Percentiles rank a stretch among this genome's conserved stretches.
Evolutionary conservation across 2,888 invertebrate species (phyloP).

Genomic region (Platycheirus rosarum): DNA sequence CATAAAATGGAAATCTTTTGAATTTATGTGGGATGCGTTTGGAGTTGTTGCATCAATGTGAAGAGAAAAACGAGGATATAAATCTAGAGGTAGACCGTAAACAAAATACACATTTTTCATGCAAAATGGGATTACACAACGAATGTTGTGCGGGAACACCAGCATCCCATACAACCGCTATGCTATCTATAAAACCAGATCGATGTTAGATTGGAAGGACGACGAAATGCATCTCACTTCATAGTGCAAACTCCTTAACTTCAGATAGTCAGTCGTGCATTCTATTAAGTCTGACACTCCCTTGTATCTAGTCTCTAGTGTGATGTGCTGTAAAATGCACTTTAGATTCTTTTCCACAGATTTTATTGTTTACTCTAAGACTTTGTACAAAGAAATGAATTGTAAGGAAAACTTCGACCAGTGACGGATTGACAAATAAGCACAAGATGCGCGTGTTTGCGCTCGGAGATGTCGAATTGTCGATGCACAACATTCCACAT

Average conservation of each 20-base stretch:
- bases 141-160: background rate
- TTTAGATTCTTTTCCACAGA: constrained; percentile 2
- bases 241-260: constrained; percentile 29
- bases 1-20: constrained; percentile 18
- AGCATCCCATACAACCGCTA: background rate
- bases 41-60: background rate
- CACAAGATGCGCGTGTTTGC: too few species aligned
- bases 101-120: background rate
- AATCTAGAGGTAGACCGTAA: background rate
- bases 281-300: background rate
- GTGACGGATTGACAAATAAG: too few species aligned
- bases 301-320: background rate
- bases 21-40: background rate
- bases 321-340: constrained; percentile 16
- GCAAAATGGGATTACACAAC: background rate
- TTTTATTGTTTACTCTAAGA: constrained; percentile 18
- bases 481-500: too few species aligned
- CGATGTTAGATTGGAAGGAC: background rate
- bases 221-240: constrained; percentile 33
- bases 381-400: constrained; percentile 5
- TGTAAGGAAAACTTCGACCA: background rate
- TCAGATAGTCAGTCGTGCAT: constrained; percentile 38
- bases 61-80: background rate
- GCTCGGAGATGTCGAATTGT: too few species aligned
- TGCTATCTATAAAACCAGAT: background rate